These are phyloP conservation scores for Anthopleura sola DNA, from an alignment of 64 coral and sea anemone species.

Conservation along the genomic window DNA sequence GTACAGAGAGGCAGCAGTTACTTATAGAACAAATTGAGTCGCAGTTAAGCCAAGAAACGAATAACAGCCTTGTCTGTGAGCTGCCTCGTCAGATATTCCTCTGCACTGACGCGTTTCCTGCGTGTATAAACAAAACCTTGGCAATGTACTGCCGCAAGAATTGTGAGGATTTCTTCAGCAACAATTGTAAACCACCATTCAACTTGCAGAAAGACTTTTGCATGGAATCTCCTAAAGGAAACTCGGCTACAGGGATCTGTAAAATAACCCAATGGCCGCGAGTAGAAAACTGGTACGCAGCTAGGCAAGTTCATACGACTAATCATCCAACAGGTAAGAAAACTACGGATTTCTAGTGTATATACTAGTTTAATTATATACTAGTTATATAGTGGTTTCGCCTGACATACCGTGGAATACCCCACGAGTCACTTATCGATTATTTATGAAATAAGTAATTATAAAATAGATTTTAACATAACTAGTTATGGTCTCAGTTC, in stretches of 20 bases:
- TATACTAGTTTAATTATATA: too few species aligned
- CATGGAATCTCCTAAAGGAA: slow-evolving; percentile 41
- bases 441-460: too few species aligned
- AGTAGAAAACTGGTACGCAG: slow-evolving; percentile 37
- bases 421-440: too few species aligned
- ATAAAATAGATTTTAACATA: too few species aligned
- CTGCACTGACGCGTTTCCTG: slow-evolving; percentile 37
- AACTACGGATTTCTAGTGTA: too few species aligned
- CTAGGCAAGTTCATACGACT: neutral
- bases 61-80: neutral
- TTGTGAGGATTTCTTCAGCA: slow-evolving; percentile 36
- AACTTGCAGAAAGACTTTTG: slow-evolving; percentile 27
- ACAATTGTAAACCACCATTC: slow-evolving; percentile 8
- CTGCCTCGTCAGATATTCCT: slow-evolving; percentile 24
- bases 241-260: neutral
- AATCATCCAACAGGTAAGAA: neutral
- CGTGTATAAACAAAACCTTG: neutral
- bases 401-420: neutral
- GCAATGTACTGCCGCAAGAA: slow-evolving; percentile 35
- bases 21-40: neutral
- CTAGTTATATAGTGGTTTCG: too few species aligned
- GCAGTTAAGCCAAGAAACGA: neutral
- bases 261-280: slow-evolving; percentile 39
- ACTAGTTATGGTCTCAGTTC: too few species aligned
- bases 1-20: neutral